A percentile compares a stretch with the other conserved stretches of the same genome.
Conservation (phyloP, 2,888 invertebrate genomes). For the Xanthorhoe designata region DNA sequence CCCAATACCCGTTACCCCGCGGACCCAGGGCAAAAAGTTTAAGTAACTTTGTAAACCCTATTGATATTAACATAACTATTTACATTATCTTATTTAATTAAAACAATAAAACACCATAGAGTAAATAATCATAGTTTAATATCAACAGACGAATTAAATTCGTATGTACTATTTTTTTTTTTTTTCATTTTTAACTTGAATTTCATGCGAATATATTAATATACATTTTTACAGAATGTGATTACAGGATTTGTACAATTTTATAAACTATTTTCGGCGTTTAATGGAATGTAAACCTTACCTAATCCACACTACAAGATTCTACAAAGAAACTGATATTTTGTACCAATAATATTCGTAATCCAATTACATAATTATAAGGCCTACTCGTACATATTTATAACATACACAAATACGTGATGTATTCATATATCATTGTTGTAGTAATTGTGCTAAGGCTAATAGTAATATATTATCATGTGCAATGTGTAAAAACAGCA, state of each 20-base stretch:
- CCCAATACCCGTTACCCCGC: too few species aligned
- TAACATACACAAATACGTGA: neutral
- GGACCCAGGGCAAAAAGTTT: too few species aligned
- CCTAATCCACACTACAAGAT: neutral
- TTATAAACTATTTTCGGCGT: conserved; percentile 2
- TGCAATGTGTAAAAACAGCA: neutral
- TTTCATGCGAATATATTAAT: conserved; percentile 31
- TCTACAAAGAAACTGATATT: neutral
- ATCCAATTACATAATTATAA: neutral
- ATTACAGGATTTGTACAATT: conserved; percentile 1
- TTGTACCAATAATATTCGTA: neutral
- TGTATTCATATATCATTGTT: neutral
- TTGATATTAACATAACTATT: too few species aligned
- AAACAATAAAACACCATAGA: conserved; percentile 42
- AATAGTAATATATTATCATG: neutral
- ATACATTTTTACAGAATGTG: conserved; percentile 22
- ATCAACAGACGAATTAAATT: conserved; percentile 77
- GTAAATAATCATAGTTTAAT: conserved; percentile 68
- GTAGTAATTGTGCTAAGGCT: neutral
- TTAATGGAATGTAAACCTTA: conserved; percentile 18
- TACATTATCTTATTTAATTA: neutral
- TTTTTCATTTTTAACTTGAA: conserved; percentile 32
- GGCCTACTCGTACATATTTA: neutral
- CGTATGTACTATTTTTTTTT: conserved; percentile 56
- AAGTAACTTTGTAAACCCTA: too few species aligned